Percentiles rank a stretch among this genome's conserved stretches.
Evolutionary conservation across 2,113 vertebrate genomes (phyloP).

Genomic region (Himantopus leucocephalus): DNA sequence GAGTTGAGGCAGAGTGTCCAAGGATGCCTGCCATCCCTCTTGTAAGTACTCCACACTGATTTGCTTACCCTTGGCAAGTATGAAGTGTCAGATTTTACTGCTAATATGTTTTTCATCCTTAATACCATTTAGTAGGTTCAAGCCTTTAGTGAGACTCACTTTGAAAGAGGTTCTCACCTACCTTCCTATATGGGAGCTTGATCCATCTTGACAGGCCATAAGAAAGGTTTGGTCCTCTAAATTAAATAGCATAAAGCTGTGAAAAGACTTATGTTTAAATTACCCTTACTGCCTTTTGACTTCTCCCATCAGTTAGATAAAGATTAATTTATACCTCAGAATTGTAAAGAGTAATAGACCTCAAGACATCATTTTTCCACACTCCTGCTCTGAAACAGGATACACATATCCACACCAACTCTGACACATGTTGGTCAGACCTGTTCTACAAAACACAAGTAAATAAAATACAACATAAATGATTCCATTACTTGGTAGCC

Average conservation of each 20-base stretch:
- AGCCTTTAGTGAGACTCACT: background rate
- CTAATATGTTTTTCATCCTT: background rate
- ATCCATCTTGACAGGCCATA: background rate
- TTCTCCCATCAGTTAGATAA: background rate
- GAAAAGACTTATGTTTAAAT: background rate
- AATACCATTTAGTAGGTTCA: background rate
- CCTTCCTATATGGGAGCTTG: background rate
- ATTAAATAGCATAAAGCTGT: background rate
- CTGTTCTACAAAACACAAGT: background rate
- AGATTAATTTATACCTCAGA: background rate
- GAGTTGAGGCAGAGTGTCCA: background rate
- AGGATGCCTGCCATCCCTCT: background rate
- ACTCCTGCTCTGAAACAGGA: background rate
- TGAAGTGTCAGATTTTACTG: background rate
- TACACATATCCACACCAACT: background rate
- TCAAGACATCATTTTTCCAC: background rate
- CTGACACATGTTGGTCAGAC: background rate
- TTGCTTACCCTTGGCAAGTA: background rate
- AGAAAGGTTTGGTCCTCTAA: background rate
- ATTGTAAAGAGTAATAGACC: background rate
- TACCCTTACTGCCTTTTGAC: background rate
- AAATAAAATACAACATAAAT: background rate
- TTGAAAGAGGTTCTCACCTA: background rate
- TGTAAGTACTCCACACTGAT: background rate
- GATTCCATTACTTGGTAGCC: background rate